A percentile compares a stretch with the other conserved stretches of the same genome.
Conservation (phyloP, 2,888 invertebrate genomes). For the Leptopterna dolabrata region DNA sequence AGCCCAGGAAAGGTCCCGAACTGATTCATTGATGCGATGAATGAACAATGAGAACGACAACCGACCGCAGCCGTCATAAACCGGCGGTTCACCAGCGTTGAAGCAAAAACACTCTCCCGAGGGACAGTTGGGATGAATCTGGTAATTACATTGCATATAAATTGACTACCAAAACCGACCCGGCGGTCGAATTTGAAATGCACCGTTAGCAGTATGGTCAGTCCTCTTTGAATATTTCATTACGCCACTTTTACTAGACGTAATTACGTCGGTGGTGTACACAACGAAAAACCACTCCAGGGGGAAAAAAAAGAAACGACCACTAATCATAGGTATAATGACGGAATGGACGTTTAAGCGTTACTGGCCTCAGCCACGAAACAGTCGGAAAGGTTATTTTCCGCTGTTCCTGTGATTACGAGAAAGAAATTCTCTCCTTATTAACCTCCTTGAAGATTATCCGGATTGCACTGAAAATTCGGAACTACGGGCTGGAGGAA, state of each 20-base stretch:
- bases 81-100: not conserved
- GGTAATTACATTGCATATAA: not conserved
- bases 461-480: not conserved
- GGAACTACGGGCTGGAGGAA: not conserved
- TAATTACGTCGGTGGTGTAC: not conserved
- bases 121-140: not conserved
- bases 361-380: not conserved
- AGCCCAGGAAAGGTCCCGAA: not conserved
- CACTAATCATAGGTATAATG: not conserved
- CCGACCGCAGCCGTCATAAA: not conserved
- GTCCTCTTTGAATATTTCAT: not conserved
- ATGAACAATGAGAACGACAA: not conserved
- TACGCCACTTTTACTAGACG: not conserved
- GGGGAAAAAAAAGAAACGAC: no score
- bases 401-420: not conserved
- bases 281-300: not conserved
- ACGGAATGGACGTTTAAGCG: not conserved
- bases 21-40: conserved; percentile 32
- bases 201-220: not conserved
- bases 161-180: not conserved
- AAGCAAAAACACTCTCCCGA: not conserved
- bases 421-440: not conserved
- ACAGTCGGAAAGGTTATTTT: not conserved
- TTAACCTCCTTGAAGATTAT: not conserved
- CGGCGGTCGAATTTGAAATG: not conserved